Evolutionary conservation across 2,113 vertebrate species (phyloP).

Genomic region (Crocuta crocuta): DNA sequence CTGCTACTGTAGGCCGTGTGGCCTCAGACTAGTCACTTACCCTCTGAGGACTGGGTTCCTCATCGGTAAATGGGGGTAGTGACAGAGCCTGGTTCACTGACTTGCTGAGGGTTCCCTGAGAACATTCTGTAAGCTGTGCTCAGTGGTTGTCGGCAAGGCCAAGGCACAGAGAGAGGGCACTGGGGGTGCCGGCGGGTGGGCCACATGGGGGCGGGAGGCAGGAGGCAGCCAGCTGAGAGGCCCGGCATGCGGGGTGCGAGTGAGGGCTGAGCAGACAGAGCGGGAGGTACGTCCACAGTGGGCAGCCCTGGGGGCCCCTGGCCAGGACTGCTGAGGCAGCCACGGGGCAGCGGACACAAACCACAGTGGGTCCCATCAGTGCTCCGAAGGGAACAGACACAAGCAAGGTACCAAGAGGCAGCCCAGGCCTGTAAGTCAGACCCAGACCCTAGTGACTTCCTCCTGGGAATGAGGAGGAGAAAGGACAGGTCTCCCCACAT

Average conservation of each 20-base stretch:
- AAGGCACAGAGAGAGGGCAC: background rate
- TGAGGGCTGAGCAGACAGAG: background rate
- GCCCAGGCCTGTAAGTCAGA: background rate
- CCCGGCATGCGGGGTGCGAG: background rate
- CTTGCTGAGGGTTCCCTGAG: background rate
- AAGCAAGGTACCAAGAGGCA: background rate
- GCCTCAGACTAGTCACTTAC: background rate
- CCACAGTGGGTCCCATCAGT: background rate
- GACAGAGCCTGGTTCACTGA: background rate
- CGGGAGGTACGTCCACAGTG: background rate
- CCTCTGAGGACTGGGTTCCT: background rate
- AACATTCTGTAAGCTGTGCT: fast-evolving
- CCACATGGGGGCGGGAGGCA: background rate
- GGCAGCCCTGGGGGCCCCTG: background rate
- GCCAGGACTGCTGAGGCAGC: background rate
- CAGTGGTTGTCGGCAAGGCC: background rate
- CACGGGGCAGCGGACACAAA: background rate
- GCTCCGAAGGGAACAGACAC: background rate
- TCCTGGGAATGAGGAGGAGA: background rate
- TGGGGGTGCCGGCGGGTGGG: background rate
- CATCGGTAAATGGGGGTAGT: background rate
- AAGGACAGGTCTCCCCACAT: background rate
- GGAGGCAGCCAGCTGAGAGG: background rate
- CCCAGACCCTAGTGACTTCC: background rate
- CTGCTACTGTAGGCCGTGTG: background rate